Evolutionary conservation across 2,888 invertebrate species (phyloP).

Genomic region (Troilus luridus): DNA sequence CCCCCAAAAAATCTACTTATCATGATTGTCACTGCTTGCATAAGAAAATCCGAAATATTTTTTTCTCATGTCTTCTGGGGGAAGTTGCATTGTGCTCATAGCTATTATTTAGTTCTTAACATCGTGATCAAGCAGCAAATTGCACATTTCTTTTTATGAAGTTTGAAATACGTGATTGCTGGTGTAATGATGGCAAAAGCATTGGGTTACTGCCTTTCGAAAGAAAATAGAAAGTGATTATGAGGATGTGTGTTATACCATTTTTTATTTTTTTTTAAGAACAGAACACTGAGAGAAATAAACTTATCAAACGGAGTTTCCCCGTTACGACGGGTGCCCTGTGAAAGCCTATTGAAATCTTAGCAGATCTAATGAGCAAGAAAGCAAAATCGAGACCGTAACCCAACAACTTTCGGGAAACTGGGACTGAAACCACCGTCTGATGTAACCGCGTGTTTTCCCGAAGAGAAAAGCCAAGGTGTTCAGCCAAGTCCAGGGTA

Average conservation of each 20-base stretch:
- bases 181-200: background rate
- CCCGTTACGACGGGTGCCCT: slow-evolving; percentile 5
- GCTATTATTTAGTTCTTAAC: background rate
- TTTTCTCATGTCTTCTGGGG: background rate
- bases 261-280: background rate
- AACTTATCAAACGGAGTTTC: background rate
- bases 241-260: background rate
- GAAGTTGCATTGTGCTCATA: background rate
- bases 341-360: slow-evolving; percentile 12
- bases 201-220: background rate
- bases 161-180: background rate
- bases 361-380: slow-evolving; percentile 31
- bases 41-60: background rate
- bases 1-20: background rate
- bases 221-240: background rate
- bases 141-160: background rate
- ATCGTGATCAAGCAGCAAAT: slow-evolving; percentile 5
- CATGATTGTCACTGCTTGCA: background rate
- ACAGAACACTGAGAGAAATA: background rate
- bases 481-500: background rate
- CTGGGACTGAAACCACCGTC: background rate
- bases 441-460: background rate
- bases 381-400: slow-evolving; percentile 14
- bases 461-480: background rate
- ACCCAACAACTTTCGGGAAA: slow-evolving; percentile 5